These are phyloP conservation scores for Troides oblongomaculatus DNA, from an alignment of 2,888 invertebrate genomes.

Conservation along the genomic window DNA sequence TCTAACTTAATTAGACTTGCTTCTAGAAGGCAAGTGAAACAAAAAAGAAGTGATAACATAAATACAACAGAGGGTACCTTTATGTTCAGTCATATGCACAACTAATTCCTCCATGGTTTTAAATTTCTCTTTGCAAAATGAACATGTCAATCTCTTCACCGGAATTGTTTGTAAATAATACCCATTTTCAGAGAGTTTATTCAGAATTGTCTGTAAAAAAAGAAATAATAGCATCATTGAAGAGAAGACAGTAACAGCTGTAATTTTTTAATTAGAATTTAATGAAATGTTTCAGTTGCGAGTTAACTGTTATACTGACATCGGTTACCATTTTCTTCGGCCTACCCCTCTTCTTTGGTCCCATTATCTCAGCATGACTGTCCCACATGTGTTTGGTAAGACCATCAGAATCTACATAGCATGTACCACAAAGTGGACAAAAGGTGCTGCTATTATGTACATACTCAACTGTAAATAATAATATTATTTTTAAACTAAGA, in stretches of 20 bases:
- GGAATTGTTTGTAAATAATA: conserved; percentile 52
- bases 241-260: too few species aligned
- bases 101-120: conserved; percentile 60
- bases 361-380: conserved; percentile 63
- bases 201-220: conserved; percentile 58
- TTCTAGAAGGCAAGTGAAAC: too few species aligned
- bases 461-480: conserved; percentile 48
- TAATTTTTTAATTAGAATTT: neutral
- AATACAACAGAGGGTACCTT: conserved; percentile 43
- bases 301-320: conserved; percentile 42
- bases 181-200: conserved; percentile 63
- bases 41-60: too few species aligned
- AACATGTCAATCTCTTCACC: conserved; percentile 51
- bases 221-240: neutral
- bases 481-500: too few species aligned
- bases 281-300: neutral
- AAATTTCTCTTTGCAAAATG: conserved; percentile 56
- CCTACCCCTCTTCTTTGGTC: conserved; percentile 69
- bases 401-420: conserved; percentile 53
- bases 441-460: conserved; percentile 53
- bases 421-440: conserved; percentile 62
- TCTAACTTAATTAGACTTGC: too few species aligned
- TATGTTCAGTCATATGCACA: conserved; percentile 55
- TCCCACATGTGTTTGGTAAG: conserved; percentile 67
- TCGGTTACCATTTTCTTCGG: conserved; percentile 63